Conservation (phyloP, 1,140 invertebrate genomes). For the Trichonephila inaurata region DNA sequence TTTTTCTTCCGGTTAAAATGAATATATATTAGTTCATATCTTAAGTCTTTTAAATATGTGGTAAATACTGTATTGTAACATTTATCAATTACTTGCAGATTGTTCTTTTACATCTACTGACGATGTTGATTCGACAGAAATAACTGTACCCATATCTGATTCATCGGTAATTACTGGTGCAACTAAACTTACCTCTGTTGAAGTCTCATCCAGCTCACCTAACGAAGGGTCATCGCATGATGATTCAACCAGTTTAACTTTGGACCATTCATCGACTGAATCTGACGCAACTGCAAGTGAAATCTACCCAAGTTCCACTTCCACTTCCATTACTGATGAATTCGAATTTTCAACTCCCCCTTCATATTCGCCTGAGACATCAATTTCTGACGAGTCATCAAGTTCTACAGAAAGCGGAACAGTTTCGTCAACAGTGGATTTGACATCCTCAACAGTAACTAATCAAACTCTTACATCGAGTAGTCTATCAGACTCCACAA, state of each 20-base stretch:
- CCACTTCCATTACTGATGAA: background rate
- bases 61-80: no score
- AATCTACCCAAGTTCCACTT: background rate
- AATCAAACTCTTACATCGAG: background rate
- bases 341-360: background rate
- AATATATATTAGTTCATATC: no score
- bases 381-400: background rate
- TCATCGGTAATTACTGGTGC: no score
- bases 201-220: background rate
- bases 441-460: background rate
- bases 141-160: no score
- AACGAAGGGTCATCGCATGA: background rate
- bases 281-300: background rate
- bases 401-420: background rate
- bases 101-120: no score
- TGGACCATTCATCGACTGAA: background rate
- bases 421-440: background rate
- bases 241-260: background rate
- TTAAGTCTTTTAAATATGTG: no score
- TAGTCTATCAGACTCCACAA: background rate
- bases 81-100: no score
- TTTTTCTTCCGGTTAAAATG: no score
- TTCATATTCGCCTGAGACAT: background rate
- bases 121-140: no score
- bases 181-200: no score